Percentiles rank a stretch among this genome's conserved stretches.
Evolutionary conservation across 2,888 invertebrate genomes (phyloP).

Genomic region (Drosophila subsilvestris): DNA sequence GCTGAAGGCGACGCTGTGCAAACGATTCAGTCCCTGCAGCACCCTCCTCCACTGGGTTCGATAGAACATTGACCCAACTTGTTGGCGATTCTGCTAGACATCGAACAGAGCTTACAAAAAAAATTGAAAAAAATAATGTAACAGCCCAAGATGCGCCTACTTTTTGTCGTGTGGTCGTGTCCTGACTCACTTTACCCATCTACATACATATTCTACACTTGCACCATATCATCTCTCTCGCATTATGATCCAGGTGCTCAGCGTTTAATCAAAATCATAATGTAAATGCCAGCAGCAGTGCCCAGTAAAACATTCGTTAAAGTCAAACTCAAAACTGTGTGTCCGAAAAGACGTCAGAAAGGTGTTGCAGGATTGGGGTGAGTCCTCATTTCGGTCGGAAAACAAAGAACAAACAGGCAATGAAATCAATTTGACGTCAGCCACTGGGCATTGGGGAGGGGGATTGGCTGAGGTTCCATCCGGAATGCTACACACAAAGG

Average conservation of each 20-base stretch:
- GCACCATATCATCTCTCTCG: too few species aligned
- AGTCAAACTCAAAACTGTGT: constrained; percentile 12
- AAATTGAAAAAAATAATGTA: background rate
- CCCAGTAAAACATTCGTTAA: background rate
- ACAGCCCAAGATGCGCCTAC: too few species aligned
- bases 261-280: constrained; percentile 28
- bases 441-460: constrained; percentile 59
- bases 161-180: too few species aligned
- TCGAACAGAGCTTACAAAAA: background rate
- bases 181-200: too few species aligned
- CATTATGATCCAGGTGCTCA: too few species aligned
- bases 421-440: constrained; percentile 73
- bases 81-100: background rate
- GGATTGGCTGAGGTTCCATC: constrained; percentile 51
- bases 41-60: constrained; percentile 21
- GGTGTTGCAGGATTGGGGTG: background rate
- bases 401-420: constrained; percentile 47
- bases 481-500: constrained; percentile 17
- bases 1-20: constrained; percentile 84
- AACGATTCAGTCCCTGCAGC: constrained; percentile 18
- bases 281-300: constrained; percentile 27
- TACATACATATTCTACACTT: too few species aligned
- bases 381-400: constrained; percentile 35
- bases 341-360: background rate
- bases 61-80: constrained; percentile 18